A percentile compares a stretch with the other conserved stretches of the same genome.
phyloP scores from a whole-genome alignment of 2,113 vertebrate species.

The Solea solea region DNA sequence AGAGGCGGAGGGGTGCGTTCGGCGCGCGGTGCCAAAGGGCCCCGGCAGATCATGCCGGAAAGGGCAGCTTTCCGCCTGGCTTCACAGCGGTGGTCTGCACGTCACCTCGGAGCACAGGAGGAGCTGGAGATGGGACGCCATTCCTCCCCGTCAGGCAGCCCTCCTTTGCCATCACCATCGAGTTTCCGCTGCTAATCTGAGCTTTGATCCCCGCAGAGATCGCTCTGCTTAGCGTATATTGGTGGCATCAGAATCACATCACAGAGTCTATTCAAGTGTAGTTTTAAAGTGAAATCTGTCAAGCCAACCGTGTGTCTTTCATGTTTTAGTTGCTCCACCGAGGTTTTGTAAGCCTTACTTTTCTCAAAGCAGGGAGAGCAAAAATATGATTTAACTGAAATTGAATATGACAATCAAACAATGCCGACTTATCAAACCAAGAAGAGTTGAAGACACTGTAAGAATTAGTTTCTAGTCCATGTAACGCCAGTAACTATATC shows the following conservation, averaged over 20 bases:
- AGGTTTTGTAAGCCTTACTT: background rate
- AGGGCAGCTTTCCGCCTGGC: constrained; percentile 66
- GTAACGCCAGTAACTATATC: no score
- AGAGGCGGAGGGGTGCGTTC: constrained; percentile 23
- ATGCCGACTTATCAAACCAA: no score
- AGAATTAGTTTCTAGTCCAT: no score
- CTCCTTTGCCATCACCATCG: constrained; percentile 23
- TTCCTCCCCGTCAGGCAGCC: constrained; percentile 34
- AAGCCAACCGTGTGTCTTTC: background rate
- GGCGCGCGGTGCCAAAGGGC: constrained; percentile 30
- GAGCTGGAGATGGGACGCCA: constrained; percentile 17
- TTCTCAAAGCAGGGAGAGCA: no score
- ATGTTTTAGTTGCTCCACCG: background rate
- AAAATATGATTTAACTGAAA: no score
- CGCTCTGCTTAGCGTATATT: constrained; percentile 12
- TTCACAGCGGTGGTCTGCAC: constrained; percentile 47
- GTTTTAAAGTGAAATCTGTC: background rate
- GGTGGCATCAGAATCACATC: no score
- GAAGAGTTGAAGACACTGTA: no score
- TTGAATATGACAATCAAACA: no score
- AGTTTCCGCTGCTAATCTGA: constrained; percentile 12
- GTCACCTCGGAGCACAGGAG: constrained; percentile 34
- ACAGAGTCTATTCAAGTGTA: no score
- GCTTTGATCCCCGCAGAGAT: background rate
- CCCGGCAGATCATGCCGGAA: constrained; percentile 44